Evolutionary conservation across 1,140 invertebrate genomes (phyloP).

Genomic region (Temnothorax longispinosus): DNA sequence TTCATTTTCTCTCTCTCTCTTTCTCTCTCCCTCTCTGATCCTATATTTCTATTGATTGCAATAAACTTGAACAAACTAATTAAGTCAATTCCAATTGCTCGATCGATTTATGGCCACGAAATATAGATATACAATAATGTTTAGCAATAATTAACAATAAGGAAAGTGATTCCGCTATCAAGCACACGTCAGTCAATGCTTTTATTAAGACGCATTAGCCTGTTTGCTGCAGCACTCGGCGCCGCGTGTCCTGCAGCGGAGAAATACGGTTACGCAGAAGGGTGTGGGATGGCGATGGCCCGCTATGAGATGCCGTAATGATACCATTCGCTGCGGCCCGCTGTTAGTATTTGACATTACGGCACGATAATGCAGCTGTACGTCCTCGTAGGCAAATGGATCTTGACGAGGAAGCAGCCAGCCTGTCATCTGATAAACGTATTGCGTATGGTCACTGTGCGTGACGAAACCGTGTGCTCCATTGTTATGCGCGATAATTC

Average conservation of each 20-base stretch:
- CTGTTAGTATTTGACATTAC: slow-evolving; percentile 59
- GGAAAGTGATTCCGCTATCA: not conserved
- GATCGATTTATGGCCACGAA: not conserved
- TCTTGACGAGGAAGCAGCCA: slow-evolving; percentile 48
- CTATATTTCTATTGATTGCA: not conserved
- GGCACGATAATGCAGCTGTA: slow-evolving; percentile 52
- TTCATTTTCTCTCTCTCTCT: not conserved
- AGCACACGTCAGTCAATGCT: not conserved
- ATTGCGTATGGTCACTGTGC: slow-evolving; percentile 1
- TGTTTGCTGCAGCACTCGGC: slow-evolving; percentile 7
- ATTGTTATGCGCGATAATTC: slow-evolving; percentile 10
- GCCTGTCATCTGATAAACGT: slow-evolving; percentile 53
- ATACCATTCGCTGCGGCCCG: slow-evolving; percentile 46
- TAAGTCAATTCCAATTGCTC: not conserved
- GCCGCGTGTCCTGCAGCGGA: slow-evolving; percentile 26
- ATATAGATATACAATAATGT: not conserved
- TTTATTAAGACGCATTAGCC: slow-evolving; percentile 54
- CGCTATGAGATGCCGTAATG: slow-evolving; percentile 50
- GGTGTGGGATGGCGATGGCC: slow-evolving; percentile 15
- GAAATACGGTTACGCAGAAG: slow-evolving; percentile 47
- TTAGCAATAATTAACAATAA: not conserved
- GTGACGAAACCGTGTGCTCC: not conserved
- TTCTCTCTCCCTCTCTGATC: not conserved
- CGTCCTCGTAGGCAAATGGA: slow-evolving; percentile 57
- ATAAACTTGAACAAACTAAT: not conserved